Conservation (phyloP, 2,113 vertebrate species). For the Hystrix brachyura region DNA sequence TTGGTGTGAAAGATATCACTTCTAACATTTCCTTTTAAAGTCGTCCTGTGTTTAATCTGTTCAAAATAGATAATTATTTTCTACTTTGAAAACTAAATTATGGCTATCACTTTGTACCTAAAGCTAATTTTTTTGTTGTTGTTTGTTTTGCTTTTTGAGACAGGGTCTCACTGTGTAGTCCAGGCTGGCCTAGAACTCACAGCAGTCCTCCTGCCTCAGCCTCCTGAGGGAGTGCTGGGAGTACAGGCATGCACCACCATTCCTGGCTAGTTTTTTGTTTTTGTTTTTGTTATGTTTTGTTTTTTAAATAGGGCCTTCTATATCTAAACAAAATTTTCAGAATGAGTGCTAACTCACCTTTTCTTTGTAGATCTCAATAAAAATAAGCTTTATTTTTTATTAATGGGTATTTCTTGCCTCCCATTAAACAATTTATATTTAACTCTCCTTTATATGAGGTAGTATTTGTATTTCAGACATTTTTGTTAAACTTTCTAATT, state of each 20-base stretch:
- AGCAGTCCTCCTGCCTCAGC: background rate
- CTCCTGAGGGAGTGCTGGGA: background rate
- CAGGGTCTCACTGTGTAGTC: background rate
- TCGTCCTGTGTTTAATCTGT: background rate
- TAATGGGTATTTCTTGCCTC: background rate
- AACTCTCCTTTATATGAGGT: background rate
- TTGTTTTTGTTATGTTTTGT: too few species aligned
- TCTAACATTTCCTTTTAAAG: slow-evolving; percentile 33
- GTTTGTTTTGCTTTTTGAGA: background rate
- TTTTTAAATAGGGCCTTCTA: background rate
- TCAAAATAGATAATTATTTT: background rate
- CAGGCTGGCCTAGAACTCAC: background rate
- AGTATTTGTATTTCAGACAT: background rate
- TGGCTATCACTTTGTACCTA: background rate
- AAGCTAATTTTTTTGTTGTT: background rate
- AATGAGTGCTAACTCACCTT: background rate
- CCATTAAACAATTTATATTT: slow-evolving; percentile 9
- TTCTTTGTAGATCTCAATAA: slow-evolving; percentile 11
- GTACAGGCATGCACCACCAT: background rate
- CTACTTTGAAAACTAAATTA: slow-evolving; percentile 2
- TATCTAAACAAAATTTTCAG: slow-evolving; percentile 52
- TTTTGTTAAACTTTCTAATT: slow-evolving; percentile 16
- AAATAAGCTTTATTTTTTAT: background rate
- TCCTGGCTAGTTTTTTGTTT: background rate
- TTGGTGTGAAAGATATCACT: background rate